Evolutionary conservation across 2,113 vertebrate species (phyloP), one percentile per base, ranked within the genome.

Genomic region (Nothocercus nigrocapillus): DNA sequence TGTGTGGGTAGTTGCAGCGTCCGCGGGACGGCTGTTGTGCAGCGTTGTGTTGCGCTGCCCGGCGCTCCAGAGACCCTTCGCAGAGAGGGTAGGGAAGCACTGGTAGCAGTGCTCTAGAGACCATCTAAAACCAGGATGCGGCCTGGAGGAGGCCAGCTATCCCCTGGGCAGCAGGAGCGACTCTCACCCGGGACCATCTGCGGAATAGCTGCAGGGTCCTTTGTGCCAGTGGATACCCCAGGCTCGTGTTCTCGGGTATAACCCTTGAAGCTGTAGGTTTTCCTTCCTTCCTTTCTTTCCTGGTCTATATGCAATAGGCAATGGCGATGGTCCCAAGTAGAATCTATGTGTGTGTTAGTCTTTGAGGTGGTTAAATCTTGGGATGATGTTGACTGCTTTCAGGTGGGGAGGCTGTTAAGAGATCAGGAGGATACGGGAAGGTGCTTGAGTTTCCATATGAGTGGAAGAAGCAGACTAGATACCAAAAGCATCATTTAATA

Each of bases 61-160:
- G 82, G 84, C 89, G 82, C 91, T 89, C 89, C 59, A 49, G 83
- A 85, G 88, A 69, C 77, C 34, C 82, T 49, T 88, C 95, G 94
- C 92, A 34, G 44, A 44, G 88, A 86, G 88, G 80, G 3, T 5
- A 67, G 38, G 18, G 72, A 42, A 82, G 82, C 79, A 67, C 76
- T 80, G 70, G 80, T 13, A 70, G 64, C 76, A 66, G 85, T 16
- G 69, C 76, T 22, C 10, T 16, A 63, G 82, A 28, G 63, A 22
- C 36, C 80, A 77, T 42, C 49, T 80, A 69, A 80, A 54, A 14
- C 9, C 77, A 49, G 79, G 9, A 25, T 73, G 53, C 36, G 70
- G 78, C 63, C 63, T 27, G 44, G 78, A 40, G 70, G 44, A 80
- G 56, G 74, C 9, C 81, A 63, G 56, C 34, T 47, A 1, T 30